These are phyloP conservation scores for Hoplodrina blanda DNA, from an alignment of 2,888 invertebrate genomes.

Conservation along the genomic window DNA sequence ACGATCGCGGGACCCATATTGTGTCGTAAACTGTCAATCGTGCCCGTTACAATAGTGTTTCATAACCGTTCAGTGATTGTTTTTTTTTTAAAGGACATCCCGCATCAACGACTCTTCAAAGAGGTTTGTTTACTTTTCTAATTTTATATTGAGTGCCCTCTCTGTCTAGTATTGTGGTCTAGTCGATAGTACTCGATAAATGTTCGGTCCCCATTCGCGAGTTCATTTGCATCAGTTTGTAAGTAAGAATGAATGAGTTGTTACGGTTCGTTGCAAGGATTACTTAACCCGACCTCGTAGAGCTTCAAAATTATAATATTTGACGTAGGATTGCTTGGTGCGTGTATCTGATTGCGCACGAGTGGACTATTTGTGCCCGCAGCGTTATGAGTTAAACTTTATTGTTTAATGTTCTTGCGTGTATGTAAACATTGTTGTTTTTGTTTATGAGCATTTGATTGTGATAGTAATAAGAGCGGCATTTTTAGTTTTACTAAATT, in stretches of 20 bases:
- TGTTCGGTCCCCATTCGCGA: constrained; percentile 70
- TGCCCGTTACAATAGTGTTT: constrained; percentile 87
- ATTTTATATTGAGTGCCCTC: constrained; percentile 61
- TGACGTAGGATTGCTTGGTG: constrained; percentile 41
- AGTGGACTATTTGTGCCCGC: constrained; percentile 41
- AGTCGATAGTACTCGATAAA: constrained; percentile 77
- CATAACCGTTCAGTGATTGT: constrained; percentile 80
- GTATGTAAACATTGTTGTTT: constrained; percentile 32
- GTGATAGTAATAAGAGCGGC: neutral
- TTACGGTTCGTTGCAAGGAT: constrained; percentile 82
- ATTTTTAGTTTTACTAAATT: neutral
- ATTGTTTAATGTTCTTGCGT: constrained; percentile 35
- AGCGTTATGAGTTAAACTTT: constrained; percentile 28
- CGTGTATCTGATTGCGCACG: constrained; percentile 57
- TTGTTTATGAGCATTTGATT: constrained; percentile 12
- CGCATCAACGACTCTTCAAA: constrained; percentile 76
- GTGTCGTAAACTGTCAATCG: constrained; percentile 79
- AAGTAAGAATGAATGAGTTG: constrained; percentile 80
- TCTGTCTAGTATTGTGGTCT: constrained; percentile 72
- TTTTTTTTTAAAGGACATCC: constrained; percentile 78
- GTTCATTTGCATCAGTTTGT: constrained; percentile 85
- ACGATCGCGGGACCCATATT: constrained; percentile 80
- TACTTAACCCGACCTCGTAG: constrained; percentile 82
- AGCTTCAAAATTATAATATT: constrained; percentile 57
- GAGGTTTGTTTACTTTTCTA: constrained; percentile 81